Evolutionary conservation across 2,888 invertebrate genomes (phyloP).

Genomic region (Pammene aurita): DNA sequence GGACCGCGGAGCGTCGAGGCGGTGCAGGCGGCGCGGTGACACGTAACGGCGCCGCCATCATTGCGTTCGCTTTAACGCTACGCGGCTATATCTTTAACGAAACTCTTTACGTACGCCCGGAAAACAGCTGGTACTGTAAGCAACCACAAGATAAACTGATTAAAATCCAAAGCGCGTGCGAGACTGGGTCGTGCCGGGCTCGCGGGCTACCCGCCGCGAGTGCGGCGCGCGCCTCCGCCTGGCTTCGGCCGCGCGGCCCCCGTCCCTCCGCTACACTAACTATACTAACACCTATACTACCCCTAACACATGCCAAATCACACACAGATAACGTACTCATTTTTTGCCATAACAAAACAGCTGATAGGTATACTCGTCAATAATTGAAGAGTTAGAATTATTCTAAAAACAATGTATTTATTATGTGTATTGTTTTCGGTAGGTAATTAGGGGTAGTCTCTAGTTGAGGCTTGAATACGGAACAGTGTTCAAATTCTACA

Average conservation of each 20-base stretch:
- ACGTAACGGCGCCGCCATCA: conserved; percentile 48
- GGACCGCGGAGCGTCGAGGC: conserved; percentile 43
- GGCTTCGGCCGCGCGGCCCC: conserved; percentile 56
- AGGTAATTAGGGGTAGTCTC: conserved; percentile 33
- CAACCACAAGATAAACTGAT: conserved; percentile 74
- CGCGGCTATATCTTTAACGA: conserved; percentile 66
- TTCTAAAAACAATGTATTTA: neutral
- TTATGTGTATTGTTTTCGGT: conserved; percentile 24
- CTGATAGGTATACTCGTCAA: neutral
- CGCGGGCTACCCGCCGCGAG: conserved; percentile 12
- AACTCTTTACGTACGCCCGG: conserved; percentile 84
- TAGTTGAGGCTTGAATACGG: conserved; percentile 5
- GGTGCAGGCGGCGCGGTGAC: conserved; percentile 43
- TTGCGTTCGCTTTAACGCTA: conserved; percentile 62
- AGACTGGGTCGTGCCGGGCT: conserved; percentile 45
- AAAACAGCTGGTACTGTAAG: conserved; percentile 87
- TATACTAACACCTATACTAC: conserved; percentile 44
- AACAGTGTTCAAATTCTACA: neutral
- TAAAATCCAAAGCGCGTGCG: conserved; percentile 60
- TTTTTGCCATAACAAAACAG: neutral
- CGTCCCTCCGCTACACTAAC: conserved; percentile 60
- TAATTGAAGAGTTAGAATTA: neutral
- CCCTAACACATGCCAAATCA: conserved; percentile 34
- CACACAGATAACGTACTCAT: conserved; percentile 17
- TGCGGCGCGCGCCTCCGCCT: conserved; percentile 43